Evolutionary conservation across 2,113 vertebrate species (phyloP), one percentile per base, ranked within the genome.

Genomic region (Nothobranchius furzeri): DNA sequence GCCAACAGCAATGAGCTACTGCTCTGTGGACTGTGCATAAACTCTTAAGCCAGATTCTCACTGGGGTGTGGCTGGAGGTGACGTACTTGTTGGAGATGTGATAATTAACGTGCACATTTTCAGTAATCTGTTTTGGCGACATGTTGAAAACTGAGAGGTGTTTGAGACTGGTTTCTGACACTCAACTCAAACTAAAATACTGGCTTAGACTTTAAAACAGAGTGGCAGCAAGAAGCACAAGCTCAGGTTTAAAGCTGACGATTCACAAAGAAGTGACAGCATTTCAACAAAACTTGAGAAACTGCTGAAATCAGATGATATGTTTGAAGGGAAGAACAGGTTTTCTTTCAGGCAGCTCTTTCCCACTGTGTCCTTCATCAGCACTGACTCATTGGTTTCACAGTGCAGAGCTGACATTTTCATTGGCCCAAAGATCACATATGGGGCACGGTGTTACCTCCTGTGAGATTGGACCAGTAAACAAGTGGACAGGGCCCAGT

Each of bases 321-420:
- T 68, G 79, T 66, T 35, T 60, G 73, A 80, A 54, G 13, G 63
- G 30, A 53, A 56, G 42, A 50, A 51, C 48, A 24, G 17, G 3
- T 50, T 71, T 68, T 62, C 47, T 66, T 54, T 9, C 20, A 68
- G 60, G 46, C 62, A 10, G 1, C 56, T 72, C 50, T 70, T 61
- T 37, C 24, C 67, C 79, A 74, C 61, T 71, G 74, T 53, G 74
- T 73, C 77, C 82, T 68, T 71, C 64, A 71, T 87, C 77, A 88
- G 82, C 81, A 65, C 79, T 79, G 82, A 90, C 71, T 87, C 82
- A 83, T 55, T 78, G 85, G 58, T 85, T 78, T 86, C 71, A 70
- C 60, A 51, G 63, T 78, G 49, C 87, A 68, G 58, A 65, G 80
- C 54, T 87, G 85, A 86, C 88, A 86, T 87, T 84, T 78, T 72